Percentiles rank a stretch among this genome's conserved stretches.
These are phyloP conservation scores for Coreoperca whiteheadi DNA, from an alignment of 2,113 vertebrate species.

Conservation along the genomic window DNA sequence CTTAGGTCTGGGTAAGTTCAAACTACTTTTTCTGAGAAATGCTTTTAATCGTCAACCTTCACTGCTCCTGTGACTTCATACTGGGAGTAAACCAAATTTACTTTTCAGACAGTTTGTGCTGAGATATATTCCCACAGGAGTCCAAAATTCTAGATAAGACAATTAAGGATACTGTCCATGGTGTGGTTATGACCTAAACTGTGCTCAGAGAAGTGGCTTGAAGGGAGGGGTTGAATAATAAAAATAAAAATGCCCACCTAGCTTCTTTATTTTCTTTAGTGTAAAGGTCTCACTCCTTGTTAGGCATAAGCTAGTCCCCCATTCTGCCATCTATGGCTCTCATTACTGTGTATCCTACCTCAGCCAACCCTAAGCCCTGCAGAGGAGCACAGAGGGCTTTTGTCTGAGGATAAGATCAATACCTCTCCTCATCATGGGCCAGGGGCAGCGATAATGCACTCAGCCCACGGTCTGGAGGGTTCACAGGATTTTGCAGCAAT, in stretches of 20 bases:
- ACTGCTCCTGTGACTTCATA: conserved; percentile 53
- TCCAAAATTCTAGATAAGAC: conserved; percentile 47
- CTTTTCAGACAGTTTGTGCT: conserved; percentile 55
- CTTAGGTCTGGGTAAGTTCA: conserved; percentile 38
- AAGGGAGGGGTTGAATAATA: conserved; percentile 34
- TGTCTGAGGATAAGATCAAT: conserved; percentile 73
- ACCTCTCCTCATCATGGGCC: conserved; percentile 73
- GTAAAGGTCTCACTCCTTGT: conserved; percentile 70
- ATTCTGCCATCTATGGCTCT: conserved; percentile 64
- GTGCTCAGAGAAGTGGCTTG: conserved; percentile 26
- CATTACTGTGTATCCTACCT: conserved; percentile 71
- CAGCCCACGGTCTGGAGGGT: conserved; percentile 52
- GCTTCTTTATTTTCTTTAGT: conserved; percentile 53
- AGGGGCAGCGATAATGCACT: conserved; percentile 73
- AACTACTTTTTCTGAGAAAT: conserved; percentile 53
- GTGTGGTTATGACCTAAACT: conserved; percentile 51
- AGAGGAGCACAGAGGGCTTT: conserved; percentile 72
- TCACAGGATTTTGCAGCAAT: conserved; percentile 47
- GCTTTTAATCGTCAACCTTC: conserved; percentile 50
- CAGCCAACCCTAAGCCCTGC: conserved; percentile 63
- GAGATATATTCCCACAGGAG: conserved; percentile 47
- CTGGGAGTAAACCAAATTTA: conserved; percentile 56
- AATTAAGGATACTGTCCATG: conserved; percentile 26
- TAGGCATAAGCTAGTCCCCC: conserved; percentile 51
- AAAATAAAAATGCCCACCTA: conserved; percentile 3